Conservation (phyloP, 2,888 invertebrate species). For the Siphlonurus alternatus region DNA sequence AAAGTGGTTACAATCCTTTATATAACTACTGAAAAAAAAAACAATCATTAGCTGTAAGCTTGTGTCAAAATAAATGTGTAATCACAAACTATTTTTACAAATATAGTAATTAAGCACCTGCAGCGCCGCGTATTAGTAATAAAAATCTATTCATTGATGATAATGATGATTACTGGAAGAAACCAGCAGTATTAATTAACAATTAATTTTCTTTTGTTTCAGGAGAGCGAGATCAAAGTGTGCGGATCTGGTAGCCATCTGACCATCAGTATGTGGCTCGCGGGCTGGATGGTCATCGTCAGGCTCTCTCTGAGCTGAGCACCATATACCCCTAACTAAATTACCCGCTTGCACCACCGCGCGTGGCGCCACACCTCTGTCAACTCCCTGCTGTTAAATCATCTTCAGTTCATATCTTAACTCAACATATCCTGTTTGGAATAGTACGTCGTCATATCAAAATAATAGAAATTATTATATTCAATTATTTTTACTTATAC, state of each 20-base stretch:
- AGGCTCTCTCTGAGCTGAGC: not conserved
- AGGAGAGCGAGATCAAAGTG: constrained; percentile 31
- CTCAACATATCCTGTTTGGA: not conserved
- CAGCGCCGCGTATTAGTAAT: too few species aligned
- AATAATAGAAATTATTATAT: too few species aligned
- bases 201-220: not conserved
- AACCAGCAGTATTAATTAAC: not conserved
- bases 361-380: not conserved
- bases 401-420: not conserved
- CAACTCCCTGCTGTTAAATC: not conserved
- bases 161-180: not conserved
- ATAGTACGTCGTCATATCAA: not conserved
- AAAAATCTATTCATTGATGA: too few species aligned
- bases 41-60: too few species aligned
- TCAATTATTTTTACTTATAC: not conserved
- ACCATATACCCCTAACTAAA: not conserved
- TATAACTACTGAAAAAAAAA: too few species aligned
- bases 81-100: too few species aligned
- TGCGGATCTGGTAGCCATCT: constrained; percentile 19
- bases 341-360: not conserved
- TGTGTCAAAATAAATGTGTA: too few species aligned
- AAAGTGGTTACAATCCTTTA: too few species aligned
- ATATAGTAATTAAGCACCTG: too few species aligned
- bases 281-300: not conserved
- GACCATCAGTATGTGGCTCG: not conserved